Evolutionary conservation across 1,140 invertebrate species (phyloP).

Genomic region (Chironomus striatipennis): DNA sequence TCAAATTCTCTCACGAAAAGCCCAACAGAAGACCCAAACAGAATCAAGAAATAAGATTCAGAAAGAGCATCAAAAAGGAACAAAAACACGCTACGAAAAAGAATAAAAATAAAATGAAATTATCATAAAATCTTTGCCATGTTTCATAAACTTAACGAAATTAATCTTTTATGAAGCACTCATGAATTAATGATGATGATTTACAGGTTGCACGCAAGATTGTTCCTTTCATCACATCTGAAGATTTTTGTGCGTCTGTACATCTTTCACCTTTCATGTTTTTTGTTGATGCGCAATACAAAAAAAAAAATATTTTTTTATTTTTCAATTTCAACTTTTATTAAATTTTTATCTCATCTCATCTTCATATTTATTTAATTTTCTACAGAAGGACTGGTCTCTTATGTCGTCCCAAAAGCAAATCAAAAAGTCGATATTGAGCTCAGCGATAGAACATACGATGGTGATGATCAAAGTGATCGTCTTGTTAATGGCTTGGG

Average conservation of each 20-base stretch:
- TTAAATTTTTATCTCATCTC: conserved; percentile 25
- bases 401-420: conserved; percentile 79
- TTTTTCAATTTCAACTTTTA: not conserved
- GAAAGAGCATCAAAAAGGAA: too few relatives aligned
- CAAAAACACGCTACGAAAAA: too few relatives aligned
- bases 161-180: conserved; percentile 20
- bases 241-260: not conserved
- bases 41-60: too few relatives aligned
- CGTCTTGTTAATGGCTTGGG: conserved; percentile 74
- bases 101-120: not conserved
- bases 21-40: too few relatives aligned
- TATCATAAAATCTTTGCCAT: conserved; percentile 24
- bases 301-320: too few relatives aligned
- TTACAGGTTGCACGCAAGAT: conserved; percentile 18
- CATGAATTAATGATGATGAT: conserved; percentile 21
- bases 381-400: conserved; percentile 71
- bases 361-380: conserved; percentile 24
- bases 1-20: too few relatives aligned
- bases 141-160: conserved; percentile 22
- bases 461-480: conserved; percentile 69
- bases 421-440: conserved; percentile 72
- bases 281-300: not conserved
- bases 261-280: not conserved
- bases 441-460: conserved; percentile 85
- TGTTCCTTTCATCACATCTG: too few relatives aligned